Evolutionary conservation across 2,113 vertebrate species (phyloP).

Genomic region (Rhagologus leucostigma): DNA sequence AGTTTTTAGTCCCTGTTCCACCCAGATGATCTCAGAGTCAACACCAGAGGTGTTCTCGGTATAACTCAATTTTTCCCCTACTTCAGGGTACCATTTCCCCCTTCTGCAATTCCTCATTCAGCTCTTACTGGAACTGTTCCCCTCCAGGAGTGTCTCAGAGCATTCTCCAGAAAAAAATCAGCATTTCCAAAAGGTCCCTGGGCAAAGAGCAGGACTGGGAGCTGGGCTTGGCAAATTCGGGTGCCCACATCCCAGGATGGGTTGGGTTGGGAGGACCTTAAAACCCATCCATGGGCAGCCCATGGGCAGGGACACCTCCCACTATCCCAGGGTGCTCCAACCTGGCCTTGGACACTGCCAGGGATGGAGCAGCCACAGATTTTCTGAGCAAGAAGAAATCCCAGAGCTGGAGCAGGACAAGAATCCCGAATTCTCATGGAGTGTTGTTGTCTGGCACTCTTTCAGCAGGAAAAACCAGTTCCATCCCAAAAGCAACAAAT

Average conservation of each 20-base stretch:
- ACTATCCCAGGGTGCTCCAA: not conserved
- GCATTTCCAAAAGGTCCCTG: not conserved
- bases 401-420: not conserved
- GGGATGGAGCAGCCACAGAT: not conserved
- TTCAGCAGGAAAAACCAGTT: not conserved
- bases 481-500: too few species aligned
- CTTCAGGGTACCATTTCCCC: rapidly evolving
- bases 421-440: not conserved
- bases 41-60: rapidly evolving
- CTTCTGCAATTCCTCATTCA: not conserved
- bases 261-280: not conserved
- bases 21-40: not conserved
- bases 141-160: rapidly evolving
- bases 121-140: not conserved
- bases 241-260: too few species aligned
- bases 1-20: not conserved
- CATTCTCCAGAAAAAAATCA: not conserved
- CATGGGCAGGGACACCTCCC: not conserved
- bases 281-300: not conserved
- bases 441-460: too few species aligned
- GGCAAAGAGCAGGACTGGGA: not conserved
- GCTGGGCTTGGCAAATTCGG: rapidly evolving
- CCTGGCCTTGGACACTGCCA: not conserved
- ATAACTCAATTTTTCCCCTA: not conserved
- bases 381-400: not conserved